phyloP scores from a whole-genome alignment of 2,888 invertebrate species.

The Neoaliturus tenellus region DNA sequence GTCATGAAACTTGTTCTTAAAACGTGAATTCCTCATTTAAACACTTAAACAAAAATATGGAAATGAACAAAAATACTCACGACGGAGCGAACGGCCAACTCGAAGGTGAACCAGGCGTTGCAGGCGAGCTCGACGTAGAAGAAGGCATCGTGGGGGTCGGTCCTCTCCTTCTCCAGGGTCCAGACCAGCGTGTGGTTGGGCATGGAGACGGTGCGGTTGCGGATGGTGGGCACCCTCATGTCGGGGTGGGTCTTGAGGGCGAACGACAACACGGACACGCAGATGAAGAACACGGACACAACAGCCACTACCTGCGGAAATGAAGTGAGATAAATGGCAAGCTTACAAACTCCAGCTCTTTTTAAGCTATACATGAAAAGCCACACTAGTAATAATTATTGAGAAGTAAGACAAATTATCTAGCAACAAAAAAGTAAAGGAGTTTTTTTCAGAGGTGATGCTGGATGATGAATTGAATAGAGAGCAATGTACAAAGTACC shows the following conservation, averaged over 20 bases:
- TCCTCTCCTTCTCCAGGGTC: slow-evolving; percentile 69
- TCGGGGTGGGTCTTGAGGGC: slow-evolving; percentile 97
- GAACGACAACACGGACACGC: slow-evolving; percentile 96
- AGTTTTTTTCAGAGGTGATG: too few relatives aligned
- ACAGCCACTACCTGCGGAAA: slow-evolving; percentile 88
- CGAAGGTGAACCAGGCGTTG: slow-evolving; percentile 98
- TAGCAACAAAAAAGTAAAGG: too few relatives aligned
- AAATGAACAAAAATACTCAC: slow-evolving; percentile 81
- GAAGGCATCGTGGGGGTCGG: slow-evolving; percentile 83
- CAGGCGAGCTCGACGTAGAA: slow-evolving; percentile 95
- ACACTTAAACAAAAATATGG: too few relatives aligned
- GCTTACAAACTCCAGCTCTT: too few relatives aligned
- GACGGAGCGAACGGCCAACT: slow-evolving; percentile 90
- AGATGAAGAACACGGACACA: slow-evolving; percentile 97
- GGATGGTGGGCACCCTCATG: slow-evolving; percentile 78
- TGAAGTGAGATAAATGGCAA: not conserved
- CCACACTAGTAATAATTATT: too few relatives aligned
- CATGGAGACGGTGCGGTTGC: slow-evolving; percentile 60
- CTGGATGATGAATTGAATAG: too few relatives aligned
- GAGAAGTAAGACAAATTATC: too few relatives aligned
- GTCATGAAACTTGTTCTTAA: too few relatives aligned
- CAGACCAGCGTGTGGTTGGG: slow-evolving; percentile 65
- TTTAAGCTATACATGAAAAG: too few relatives aligned
- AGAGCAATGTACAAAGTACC: too few relatives aligned
- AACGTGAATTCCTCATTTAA: too few relatives aligned